phyloP scores from a whole-genome alignment of 2,797 vertebrate species.

The Lepidocolaptes lacrymiger region DNA sequence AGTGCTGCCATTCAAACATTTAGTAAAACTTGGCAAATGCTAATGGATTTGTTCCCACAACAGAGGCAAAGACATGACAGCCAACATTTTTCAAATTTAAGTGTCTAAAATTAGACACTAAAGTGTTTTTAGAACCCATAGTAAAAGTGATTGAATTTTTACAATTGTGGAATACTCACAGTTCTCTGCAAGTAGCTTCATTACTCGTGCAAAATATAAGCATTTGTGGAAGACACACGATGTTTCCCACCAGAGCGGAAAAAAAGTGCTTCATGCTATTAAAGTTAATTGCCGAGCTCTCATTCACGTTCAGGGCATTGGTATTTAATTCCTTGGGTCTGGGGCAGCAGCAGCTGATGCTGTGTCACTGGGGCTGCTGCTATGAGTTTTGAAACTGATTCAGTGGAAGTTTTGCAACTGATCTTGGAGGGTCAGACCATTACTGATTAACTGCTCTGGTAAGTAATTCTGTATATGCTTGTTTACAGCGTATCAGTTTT shows the following conservation, averaged over 20 bases:
- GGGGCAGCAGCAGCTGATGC: neutral
- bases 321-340: neutral
- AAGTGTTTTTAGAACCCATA: neutral
- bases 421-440: neutral
- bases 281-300: neutral
- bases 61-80: neutral
- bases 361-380: neutral
- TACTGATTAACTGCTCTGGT: neutral
- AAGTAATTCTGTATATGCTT: neutral
- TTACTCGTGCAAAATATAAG: neutral
- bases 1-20: neutral
- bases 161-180: neutral
- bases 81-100: neutral
- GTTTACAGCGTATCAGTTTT: neutral
- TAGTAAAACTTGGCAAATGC: neutral
- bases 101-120: conserved; percentile 8
- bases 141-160: conserved; percentile 20
- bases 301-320: neutral
- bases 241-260: neutral
- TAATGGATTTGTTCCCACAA: neutral
- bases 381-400: neutral
- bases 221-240: neutral
- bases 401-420: neutral
- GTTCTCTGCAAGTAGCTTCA: neutral
- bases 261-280: neutral